Evolutionary conservation across 2,113 vertebrate genomes (phyloP).

Genomic region (Ivindomyrus marchei): DNA sequence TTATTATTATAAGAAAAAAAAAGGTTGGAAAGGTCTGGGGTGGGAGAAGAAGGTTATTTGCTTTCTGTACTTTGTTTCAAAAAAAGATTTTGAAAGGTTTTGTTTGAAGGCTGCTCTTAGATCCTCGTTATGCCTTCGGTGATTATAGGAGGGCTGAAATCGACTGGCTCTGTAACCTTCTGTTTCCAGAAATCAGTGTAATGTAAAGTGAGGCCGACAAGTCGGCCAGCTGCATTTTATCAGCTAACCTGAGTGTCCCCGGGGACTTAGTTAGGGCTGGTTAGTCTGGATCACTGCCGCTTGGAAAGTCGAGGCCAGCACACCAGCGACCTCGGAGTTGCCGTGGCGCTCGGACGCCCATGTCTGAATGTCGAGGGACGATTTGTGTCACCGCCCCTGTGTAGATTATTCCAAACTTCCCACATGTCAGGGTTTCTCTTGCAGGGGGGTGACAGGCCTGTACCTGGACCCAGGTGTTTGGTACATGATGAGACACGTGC

Average conservation of each 20-base stretch:
- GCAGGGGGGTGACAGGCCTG: background rate
- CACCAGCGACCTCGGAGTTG: background rate
- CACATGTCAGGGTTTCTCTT: background rate
- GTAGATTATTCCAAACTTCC: background rate
- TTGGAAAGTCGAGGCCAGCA: background rate
- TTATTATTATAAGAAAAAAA: background rate
- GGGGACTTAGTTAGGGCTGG: background rate
- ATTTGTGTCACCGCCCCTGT: background rate
- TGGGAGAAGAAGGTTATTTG: background rate
- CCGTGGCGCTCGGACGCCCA: background rate
- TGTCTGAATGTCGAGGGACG: background rate
- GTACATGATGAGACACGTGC: background rate
- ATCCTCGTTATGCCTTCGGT: background rate
- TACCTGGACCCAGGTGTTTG: background rate
- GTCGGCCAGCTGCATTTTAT: background rate
- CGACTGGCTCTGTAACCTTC: background rate
- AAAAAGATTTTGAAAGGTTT: background rate
- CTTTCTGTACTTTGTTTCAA: conserved; percentile 1
- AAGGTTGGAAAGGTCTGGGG: background rate
- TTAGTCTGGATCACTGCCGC: background rate
- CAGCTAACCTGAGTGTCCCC: background rate
- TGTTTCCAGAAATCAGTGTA: conserved; percentile 4
- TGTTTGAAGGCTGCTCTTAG: background rate
- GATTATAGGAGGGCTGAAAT: background rate
- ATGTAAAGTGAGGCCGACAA: background rate